These are phyloP conservation scores for Ectemnius cavifrons DNA, from an alignment of 2,888 invertebrate species.

Conservation along the genomic window DNA sequence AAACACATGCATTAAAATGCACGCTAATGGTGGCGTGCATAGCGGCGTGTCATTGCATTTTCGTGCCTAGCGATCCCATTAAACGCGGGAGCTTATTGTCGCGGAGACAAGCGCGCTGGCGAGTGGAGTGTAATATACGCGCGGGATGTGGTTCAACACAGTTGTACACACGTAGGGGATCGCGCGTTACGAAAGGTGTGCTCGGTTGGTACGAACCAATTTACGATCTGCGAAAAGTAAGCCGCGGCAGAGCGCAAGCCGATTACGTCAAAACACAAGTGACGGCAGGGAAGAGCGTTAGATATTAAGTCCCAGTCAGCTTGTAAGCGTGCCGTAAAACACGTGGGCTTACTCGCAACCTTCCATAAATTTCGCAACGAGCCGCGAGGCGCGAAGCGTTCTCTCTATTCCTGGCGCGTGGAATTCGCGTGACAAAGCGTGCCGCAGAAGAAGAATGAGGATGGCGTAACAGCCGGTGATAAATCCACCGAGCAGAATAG, in stretches of 20 bases:
- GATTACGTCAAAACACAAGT: slow-evolving; percentile 6
- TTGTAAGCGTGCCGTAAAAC: too few relatives aligned
- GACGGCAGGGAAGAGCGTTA: background rate
- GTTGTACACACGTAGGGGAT: background rate
- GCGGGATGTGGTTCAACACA: slow-evolving; percentile 14
- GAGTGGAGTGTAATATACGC: slow-evolving; percentile 19
- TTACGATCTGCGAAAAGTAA: slow-evolving; percentile 12
- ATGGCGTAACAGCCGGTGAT: background rate
- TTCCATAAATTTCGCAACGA: too few relatives aligned
- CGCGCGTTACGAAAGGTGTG: slow-evolving; percentile 24
- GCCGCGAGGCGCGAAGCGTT: too few relatives aligned
- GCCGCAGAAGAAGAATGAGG: background rate
- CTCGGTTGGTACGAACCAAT: background rate
- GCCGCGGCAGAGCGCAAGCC: background rate
- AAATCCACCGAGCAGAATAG: too few relatives aligned
- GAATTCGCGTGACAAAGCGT: too few relatives aligned
- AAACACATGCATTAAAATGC: slow-evolving; percentile 43
- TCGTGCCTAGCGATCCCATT: slow-evolving; percentile 35
- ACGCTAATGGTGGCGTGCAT: slow-evolving; percentile 31
- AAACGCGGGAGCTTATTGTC: slow-evolving; percentile 54
- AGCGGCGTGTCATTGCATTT: slow-evolving; percentile 33
- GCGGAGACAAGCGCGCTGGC: slow-evolving; percentile 14
- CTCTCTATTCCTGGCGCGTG: too few relatives aligned
- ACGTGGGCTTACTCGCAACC: too few relatives aligned
- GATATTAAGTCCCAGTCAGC: too few relatives aligned